Evolutionary conservation across 2,888 invertebrate species (phyloP).

Genomic region (Xanthia icteritia): DNA sequence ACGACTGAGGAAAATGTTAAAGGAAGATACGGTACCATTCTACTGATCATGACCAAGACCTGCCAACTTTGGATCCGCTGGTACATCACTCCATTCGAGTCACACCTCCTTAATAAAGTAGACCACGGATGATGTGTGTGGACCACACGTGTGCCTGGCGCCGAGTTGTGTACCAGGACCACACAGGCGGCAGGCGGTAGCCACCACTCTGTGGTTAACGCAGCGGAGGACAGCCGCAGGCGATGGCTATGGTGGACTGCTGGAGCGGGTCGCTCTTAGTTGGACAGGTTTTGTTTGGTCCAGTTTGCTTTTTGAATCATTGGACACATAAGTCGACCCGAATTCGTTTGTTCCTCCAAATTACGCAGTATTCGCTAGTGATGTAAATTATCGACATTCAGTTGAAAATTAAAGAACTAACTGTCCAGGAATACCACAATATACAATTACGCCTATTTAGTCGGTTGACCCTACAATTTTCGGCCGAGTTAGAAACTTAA

Average conservation of each 20-base stretch:
- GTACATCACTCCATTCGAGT: constrained; percentile 33
- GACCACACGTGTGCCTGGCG: constrained; percentile 70
- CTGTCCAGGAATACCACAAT: not conserved
- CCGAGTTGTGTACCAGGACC: constrained; percentile 77
- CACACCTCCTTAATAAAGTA: constrained; percentile 34
- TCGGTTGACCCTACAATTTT: not conserved
- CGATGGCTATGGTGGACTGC: constrained; percentile 40
- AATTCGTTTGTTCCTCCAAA: not conserved
- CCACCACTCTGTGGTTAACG: constrained; percentile 73
- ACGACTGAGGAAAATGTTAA: not conserved
- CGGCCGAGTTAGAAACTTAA: not conserved
- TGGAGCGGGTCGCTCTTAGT: constrained; percentile 24
- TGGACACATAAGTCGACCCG: not conserved
- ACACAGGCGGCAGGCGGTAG: constrained; percentile 82
- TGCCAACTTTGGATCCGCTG: constrained; percentile 3
- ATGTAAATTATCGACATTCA: not conserved
- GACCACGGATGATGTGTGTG: constrained; percentile 48
- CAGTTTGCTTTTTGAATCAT: constrained; percentile 2
- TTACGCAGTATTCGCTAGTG: not conserved
- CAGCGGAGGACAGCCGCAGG: constrained; percentile 64
- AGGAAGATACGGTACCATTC: not conserved
- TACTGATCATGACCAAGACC: not conserved
- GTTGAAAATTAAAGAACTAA: not conserved
- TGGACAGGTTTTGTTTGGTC: constrained; percentile 13
- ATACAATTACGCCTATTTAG: not conserved